Evolutionary conservation across 1,140 invertebrate genomes (phyloP), one percentile per base, ranked within the genome.

Genomic region (Prorops nasuta): DNA sequence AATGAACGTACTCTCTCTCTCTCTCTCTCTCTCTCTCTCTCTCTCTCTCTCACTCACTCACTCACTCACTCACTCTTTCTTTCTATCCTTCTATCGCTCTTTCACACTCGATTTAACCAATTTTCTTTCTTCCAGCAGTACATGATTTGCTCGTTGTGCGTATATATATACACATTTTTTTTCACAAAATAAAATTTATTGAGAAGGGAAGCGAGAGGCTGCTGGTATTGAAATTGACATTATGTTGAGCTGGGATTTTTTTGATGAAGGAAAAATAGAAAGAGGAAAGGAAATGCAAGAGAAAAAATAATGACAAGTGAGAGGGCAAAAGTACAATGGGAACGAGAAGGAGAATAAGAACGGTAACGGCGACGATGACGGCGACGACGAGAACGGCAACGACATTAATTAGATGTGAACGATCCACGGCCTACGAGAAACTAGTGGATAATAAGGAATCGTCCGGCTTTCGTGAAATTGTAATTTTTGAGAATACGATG

Each of bases 321-420:
- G 34, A 35, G 32, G 15, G 32, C 2, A n/a, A 28, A 8, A 37
- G 21, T 3, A 16, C 0, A 20, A 21, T n/a, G 38, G 49, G 32
- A 32, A 38, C 20, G 39, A 42, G 38, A 43, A 31, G 38, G 34
- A 51, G 31, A 34, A 49, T 45, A 53, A 35, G 39, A 47, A 31
- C 40, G 39, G 35, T 40, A 21, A 45, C 32, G n/a, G 31, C 24
- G 38, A 8, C 12, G 12, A 14, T 16, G 17, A 20, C 14, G 14
- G 14, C 21, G 22, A 9, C 9, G 28, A 42, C 10, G 18, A 28
- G 12, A 28, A 7, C 12, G 6, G 6, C 12, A 6, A 28, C 24
- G 24, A 7, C 6, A 7, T 7, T 28, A 28, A 28, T 28, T 12
- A 12, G 6, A 28, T 28, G 12, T 28, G 24, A 28, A 28, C n/a